Percentiles rank a stretch among this genome's conserved stretches.
Evolutionary conservation across 2,888 invertebrate genomes (phyloP).

Genomic region (Agapetus fuscipes): DNA sequence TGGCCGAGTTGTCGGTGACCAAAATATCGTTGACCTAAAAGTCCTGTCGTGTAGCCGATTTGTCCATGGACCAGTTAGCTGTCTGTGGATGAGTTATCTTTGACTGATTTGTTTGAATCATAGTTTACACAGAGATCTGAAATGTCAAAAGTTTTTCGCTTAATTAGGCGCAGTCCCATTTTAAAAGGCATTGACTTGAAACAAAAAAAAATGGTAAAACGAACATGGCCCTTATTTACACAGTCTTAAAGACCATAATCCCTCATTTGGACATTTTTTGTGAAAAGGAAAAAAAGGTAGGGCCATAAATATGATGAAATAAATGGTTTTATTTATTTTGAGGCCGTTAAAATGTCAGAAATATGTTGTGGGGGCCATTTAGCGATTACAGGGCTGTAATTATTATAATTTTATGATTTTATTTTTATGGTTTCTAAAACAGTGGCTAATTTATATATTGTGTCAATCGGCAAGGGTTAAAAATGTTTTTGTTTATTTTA

Average conservation of each 20-base stretch:
- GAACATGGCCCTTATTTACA: neutral
- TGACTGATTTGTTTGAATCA: too few relatives aligned
- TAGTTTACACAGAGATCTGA: too few relatives aligned
- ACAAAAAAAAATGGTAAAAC: slow-evolving; percentile 1
- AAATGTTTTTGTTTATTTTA: neutral
- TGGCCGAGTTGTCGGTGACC: too few relatives aligned
- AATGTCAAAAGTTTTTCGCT: slow-evolving; percentile 3
- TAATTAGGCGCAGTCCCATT: slow-evolving; percentile 17
- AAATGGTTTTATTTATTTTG: slow-evolving; percentile 17
- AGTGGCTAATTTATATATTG: too few relatives aligned
- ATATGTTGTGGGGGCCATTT: slow-evolving; percentile 9
- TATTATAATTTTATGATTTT: neutral
- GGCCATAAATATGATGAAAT: slow-evolving; percentile 15
- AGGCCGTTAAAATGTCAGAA: slow-evolving; percentile 16
- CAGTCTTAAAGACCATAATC: neutral
- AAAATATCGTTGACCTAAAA: too few relatives aligned
- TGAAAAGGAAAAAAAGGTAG: slow-evolving; percentile 6
- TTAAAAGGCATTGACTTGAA: neutral
- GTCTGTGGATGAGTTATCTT: too few relatives aligned
- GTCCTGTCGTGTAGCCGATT: too few relatives aligned
- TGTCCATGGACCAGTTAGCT: too few relatives aligned
- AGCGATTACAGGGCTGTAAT: slow-evolving; percentile 6
- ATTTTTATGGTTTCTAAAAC: neutral
- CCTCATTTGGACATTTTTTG: neutral
- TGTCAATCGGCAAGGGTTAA: too few relatives aligned